Base-by-base conservation (phyloP, 2,797 vertebrate species). In the Crenichthys baileyi region DNA sequence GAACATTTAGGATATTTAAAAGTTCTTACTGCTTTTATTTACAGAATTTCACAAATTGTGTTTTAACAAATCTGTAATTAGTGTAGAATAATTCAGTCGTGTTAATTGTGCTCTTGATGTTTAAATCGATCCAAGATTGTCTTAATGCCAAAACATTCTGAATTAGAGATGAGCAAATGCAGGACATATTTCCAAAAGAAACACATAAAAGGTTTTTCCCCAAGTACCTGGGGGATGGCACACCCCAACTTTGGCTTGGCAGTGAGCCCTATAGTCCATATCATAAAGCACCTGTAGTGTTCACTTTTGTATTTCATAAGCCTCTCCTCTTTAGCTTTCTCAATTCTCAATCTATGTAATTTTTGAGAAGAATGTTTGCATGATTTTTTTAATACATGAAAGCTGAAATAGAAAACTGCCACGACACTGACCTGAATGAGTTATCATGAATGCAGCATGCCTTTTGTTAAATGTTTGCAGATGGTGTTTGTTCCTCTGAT, bases 271-370 rank as follows among this genome's bases (percentile, higher is more conserved):
- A 2, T 24, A n/a, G 1, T 24, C 36, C 22, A 16, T 46, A 24
- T 46, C 67, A 46, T 15, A 70, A 44, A 46, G 41, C 24, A 70
- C 24, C 5, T 86, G 26, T 68, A 85, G 75, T 74, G 83, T 26
- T 51, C 48, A 67, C 22, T 75, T 83, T 78, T 79, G 39, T 85
- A 88, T 67, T 79, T 79, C 77, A 26, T 71, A 31, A 77, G 3
- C 31, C 44, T 70, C 13, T 76, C 16, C 81, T 72, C 39, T 67
- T 18, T 68, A 36, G 12, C 46, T 60, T 63, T 76, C 60, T 51
- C 78, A 79, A 5, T 1, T 13, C 41, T 73, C 53, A 31, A 31
- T 31, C 31, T 31, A 31, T 67, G 20, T 56, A 24, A 22, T 56
- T 56, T 65, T 50, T 24, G 53, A 76, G 0, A 46, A 53, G 65